These are phyloP conservation scores for Drosophila imparisetae DNA, from an alignment of 2,888 invertebrate species.

Conservation along the genomic window DNA sequence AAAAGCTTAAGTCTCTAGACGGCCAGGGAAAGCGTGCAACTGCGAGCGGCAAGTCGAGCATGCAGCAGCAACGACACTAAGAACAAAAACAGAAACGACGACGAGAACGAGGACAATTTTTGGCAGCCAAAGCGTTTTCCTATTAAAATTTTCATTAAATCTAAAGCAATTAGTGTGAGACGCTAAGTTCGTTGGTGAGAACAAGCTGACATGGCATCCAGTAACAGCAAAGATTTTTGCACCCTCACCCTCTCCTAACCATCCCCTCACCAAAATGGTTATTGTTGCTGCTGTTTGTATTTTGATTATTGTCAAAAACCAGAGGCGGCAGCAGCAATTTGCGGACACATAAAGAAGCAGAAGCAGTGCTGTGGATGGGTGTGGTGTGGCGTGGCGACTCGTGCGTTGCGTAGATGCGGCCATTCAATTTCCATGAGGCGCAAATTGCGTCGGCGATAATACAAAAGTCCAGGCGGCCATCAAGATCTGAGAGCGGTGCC, in stretches of 20 bases:
- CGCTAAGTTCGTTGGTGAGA: slow-evolving; percentile 20
- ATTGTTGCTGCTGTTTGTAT: slow-evolving; percentile 56
- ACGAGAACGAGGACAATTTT: slow-evolving; percentile 55
- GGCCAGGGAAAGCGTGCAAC: neutral
- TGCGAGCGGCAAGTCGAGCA: slow-evolving; percentile 20
- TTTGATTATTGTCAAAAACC: slow-evolving; percentile 73
- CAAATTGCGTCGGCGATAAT: slow-evolving; percentile 68
- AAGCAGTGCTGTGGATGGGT: neutral
- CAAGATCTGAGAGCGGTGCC: slow-evolving; percentile 51
- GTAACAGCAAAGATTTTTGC: slow-evolving; percentile 17
- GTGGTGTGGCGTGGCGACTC: neutral
- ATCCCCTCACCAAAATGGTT: slow-evolving; percentile 3
- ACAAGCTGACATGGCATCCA: slow-evolving; percentile 44
- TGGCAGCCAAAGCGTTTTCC: slow-evolving; percentile 73
- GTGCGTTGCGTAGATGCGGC: slow-evolving; percentile 29
- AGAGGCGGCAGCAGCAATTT: slow-evolving; percentile 63
- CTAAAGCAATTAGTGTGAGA: slow-evolving; percentile 80
- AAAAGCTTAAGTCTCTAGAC: slow-evolving; percentile 45
- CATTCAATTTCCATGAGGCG: slow-evolving; percentile 62
- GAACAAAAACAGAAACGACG: neutral
- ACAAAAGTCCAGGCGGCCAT: slow-evolving; percentile 52
- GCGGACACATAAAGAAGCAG: slow-evolving; percentile 57
- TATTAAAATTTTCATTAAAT: slow-evolving; percentile 83
- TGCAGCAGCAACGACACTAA: slow-evolving; percentile 10
- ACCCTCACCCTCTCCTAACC: neutral